Conservation (phyloP, 2,113 vertebrate genomes). For the Vulpes ferrilata region DNA sequence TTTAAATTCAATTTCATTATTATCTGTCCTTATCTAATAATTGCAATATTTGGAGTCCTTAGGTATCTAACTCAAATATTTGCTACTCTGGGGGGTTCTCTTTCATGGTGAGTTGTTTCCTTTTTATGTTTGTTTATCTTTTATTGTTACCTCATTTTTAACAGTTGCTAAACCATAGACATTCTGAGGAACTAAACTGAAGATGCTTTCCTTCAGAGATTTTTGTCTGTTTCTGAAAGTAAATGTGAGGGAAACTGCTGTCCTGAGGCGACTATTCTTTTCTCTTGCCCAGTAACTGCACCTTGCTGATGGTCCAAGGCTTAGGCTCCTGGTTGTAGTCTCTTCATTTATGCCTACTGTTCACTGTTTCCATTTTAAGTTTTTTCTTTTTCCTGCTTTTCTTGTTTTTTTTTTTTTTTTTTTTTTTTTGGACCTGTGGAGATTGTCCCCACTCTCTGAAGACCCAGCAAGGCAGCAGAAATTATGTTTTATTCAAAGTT, state of each 20-base stretch:
- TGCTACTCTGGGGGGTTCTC: not conserved
- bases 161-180: not conserved
- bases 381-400: slow-evolving; percentile 3
- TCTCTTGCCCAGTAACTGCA: accelerated
- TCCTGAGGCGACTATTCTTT: not conserved
- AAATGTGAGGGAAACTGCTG: not conserved
- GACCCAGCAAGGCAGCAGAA: not conserved
- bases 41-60: not conserved
- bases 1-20: slow-evolving; percentile 32
- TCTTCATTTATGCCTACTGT: not conserved
- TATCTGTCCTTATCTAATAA: not conserved
- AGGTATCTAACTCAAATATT: not conserved
- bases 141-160: not conserved
- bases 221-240: not conserved
- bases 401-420: slow-evolving; percentile 51
- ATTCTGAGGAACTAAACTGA: not conserved
- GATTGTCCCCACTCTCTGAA: not conserved
- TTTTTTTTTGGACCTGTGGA: not conserved
- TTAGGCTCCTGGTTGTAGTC: not conserved
- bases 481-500: slow-evolving; percentile 11
- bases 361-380: not conserved
- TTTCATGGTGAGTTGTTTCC: not conserved
- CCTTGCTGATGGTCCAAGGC: not conserved
- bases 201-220: not conserved
- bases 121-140: not conserved